Evolutionary conservation across 2,888 invertebrate genomes (phyloP), one percentile per base, ranked within the genome.

Genomic region (Petrophora chlorosata): DNA sequence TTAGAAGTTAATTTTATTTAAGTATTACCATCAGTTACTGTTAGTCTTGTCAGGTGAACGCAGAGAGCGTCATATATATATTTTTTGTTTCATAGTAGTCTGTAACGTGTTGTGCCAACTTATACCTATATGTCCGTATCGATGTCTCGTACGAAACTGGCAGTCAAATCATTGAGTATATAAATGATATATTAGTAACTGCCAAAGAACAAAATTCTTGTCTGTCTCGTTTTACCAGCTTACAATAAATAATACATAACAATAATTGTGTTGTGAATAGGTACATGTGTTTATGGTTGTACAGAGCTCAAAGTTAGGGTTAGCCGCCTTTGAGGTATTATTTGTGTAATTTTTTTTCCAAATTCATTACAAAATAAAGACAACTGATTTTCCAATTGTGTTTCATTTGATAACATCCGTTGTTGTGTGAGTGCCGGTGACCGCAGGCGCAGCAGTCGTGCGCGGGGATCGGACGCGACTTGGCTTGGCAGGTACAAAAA

Each of bases 291-390:
- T 51, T 65, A 68, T 61, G 71, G 70, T 76, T 78, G 75, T 82
- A 79, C 64, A 76, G 72, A 72, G 81, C 83, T 84, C 82, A 79
- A 83, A 79, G 72, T 69, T 69, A 71, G 68, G 67, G 68, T 66
- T 36, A 63, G 78, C 79, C 75, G 77, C 78, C 79, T 83, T 76
- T 74, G 71, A 70, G 74, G 3, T 39, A 39, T 33, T 49, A 76
- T 77, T 62, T 69, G 72, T 79, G 76, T 82, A 78, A n/a, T n/a
- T 66, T 79, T 79, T 79, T 84, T 86, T 84, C 85, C 57, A 87
- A 89, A 85, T 86, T 87, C 78, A 73, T 79, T n/a, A n/a, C 70
- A 70, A 84, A 78, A 86, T 79, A 79, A 87, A 71, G 75, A 79
- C 63, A 76, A 75, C 84, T 79, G 81, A 84, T 85, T 86, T 84